Conservation (phyloP, 2,888 invertebrate species). For the Amaurobius ferox region DNA sequence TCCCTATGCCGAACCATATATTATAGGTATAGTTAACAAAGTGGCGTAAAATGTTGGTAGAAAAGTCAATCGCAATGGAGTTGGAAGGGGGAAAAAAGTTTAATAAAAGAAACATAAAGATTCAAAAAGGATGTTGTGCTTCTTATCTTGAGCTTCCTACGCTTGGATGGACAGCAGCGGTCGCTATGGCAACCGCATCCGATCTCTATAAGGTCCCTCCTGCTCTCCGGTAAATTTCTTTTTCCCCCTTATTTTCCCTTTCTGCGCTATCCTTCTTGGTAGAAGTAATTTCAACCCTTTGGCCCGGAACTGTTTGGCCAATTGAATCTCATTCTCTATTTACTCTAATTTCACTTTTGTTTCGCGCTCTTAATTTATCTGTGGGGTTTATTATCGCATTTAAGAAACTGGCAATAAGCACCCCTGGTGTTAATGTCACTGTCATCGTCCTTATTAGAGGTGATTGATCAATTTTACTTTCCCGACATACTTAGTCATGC, state of each 20-base stretch:
- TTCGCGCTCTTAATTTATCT: slow-evolving; percentile 65
- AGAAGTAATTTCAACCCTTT: background rate
- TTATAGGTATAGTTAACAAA: too few relatives aligned
- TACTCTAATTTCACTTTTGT: slow-evolving; percentile 63
- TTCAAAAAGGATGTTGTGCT: slow-evolving; percentile 68
- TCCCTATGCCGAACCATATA: too few relatives aligned
- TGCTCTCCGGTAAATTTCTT: slow-evolving; percentile 42
- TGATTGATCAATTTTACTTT: background rate
- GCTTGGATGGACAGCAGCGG: slow-evolving; percentile 65
- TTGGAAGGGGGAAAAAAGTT: slow-evolving; percentile 33
- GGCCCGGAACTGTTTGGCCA: slow-evolving; percentile 60
- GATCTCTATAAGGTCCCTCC: slow-evolving; percentile 68
- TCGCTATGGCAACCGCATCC: slow-evolving; percentile 67
- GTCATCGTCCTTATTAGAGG: slow-evolving; percentile 6
- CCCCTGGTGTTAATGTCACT: slow-evolving; percentile 23
- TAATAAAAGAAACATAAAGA: too few relatives aligned
- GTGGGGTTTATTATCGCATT: slow-evolving; percentile 58
- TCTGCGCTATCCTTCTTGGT: background rate
- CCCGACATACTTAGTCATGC: too few relatives aligned
- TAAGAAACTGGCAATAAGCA: slow-evolving; percentile 43
- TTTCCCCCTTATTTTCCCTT: slow-evolving; percentile 15
- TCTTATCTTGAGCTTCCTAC: slow-evolving; percentile 67
- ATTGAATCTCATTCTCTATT: slow-evolving; percentile 68
- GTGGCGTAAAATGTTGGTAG: background rate
- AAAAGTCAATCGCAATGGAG: background rate